Evolutionary conservation across 2,888 invertebrate genomes (phyloP), one percentile per base, ranked within the genome.

Genomic region (Dendrolimus pini): DNA sequence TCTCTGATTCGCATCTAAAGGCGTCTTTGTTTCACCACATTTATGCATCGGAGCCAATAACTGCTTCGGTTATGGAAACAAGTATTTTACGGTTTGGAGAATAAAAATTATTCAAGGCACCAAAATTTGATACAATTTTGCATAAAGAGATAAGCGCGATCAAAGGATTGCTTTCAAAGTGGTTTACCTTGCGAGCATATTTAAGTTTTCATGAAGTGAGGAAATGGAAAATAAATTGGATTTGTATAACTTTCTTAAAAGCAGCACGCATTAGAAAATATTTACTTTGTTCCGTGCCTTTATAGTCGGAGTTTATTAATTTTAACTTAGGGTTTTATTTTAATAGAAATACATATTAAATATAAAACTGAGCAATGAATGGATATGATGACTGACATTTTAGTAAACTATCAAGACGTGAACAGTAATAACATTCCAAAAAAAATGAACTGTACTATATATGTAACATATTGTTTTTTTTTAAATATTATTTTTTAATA

Each of bases 151-250:
- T 88, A 85, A 85, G 74, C 80, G 65, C 77, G 82, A 87, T 89
- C 90, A 90, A 89, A 90, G 89, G 84, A 89, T 88, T 83, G 83
- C 86, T 85, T 76, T 83, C 79, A 86, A 82, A 87, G 87, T 88
- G 90, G 87, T 86, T 85, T 87, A 89, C 87, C 88, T 87, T 78
- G 83, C 78, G 78, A 88, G 77, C 87, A 87, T 87, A 86, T 89
- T 90, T 89, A 89, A 89, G 87, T 89, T 89, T 88, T 86, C 88
- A 89, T 85, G 85, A 85, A 87, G 85, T 90, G 85, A 76, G 89
- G 84, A 87, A 89, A 90, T 89, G 88, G 90, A 83, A 90, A 87
- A 89, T 89, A 90, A 90, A 89, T 89, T 89, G 83, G 79, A 86
- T 89, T 86, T 85, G 82, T 83, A 83, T 83, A 83, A 87, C 78